A percentile compares a stretch with the other conserved stretches of the same genome.
These are phyloP conservation scores for Pachypanchax playfairii DNA, from an alignment of 2,113 vertebrate genomes.

Conservation along the genomic window DNA sequence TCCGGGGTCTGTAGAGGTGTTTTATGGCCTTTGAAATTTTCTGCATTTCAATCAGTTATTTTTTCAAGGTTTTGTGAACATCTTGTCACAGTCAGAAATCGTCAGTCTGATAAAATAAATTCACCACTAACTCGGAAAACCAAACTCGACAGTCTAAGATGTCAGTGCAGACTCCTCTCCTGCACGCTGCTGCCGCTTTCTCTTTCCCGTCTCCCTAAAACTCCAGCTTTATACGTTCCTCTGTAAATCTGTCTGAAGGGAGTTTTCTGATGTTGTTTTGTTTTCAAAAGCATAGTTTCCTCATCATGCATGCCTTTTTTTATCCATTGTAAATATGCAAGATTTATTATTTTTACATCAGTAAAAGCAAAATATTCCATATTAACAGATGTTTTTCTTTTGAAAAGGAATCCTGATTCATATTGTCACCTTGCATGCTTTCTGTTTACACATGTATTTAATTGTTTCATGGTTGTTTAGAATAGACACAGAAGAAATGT, in stretches of 20 bases:
- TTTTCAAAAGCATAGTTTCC: conserved; percentile 4
- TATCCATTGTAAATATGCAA: background rate
- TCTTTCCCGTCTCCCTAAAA: conserved; percentile 48
- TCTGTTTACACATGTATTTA: background rate
- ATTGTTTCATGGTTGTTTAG: background rate
- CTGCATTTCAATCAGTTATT: conserved; percentile 66
- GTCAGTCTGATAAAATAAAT: conserved; percentile 63
- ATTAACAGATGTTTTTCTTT: background rate
- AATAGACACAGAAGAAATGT: background rate
- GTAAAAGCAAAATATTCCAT: background rate
- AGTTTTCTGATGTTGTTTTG: conserved; percentile 11
- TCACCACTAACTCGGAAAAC: conserved; percentile 32
- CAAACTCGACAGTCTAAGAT: conserved; percentile 41
- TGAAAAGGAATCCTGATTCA: background rate
- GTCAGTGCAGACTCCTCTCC: conserved; percentile 38
- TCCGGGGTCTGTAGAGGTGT: conserved; percentile 68
- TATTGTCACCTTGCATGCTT: background rate
- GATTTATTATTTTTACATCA: background rate
- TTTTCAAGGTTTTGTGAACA: conserved; percentile 66
- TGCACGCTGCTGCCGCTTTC: conserved; percentile 30
- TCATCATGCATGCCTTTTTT: background rate
- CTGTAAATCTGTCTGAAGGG: conserved; percentile 5
- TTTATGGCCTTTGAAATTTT: conserved; percentile 67
- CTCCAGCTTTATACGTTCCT: conserved; percentile 5
- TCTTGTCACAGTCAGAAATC: conserved; percentile 59